Evolutionary conservation across 2,888 invertebrate genomes (phyloP).

Genomic region (Cephalotes varians): DNA sequence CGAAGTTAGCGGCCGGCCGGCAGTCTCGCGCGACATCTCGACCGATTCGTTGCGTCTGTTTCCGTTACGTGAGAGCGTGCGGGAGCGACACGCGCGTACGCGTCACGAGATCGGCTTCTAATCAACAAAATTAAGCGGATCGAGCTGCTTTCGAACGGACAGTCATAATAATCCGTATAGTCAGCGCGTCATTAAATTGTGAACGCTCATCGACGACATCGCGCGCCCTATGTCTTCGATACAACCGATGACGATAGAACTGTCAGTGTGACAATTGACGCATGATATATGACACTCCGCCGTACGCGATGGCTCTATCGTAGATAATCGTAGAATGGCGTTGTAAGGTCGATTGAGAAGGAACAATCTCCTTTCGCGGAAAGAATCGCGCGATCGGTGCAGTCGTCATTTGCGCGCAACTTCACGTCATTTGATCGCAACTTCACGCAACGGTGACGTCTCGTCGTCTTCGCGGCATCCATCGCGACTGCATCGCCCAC

Average conservation of each 20-base stretch:
- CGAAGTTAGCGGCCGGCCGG: slow-evolving; percentile 58
- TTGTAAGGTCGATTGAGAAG: neutral
- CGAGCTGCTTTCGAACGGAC: neutral
- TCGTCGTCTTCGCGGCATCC: neutral
- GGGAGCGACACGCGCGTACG: slow-evolving; percentile 41
- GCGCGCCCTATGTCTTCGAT: neutral
- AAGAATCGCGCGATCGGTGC: neutral
- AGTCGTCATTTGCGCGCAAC: neutral
- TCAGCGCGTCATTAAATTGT: neutral
- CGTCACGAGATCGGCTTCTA: neutral
- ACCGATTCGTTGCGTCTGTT: slow-evolving; percentile 4
- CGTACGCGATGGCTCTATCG: neutral
- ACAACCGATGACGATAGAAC: neutral
- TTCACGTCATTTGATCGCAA: neutral
- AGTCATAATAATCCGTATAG: neutral
- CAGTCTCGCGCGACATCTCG: slow-evolving; percentile 82
- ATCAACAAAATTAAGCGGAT: slow-evolving; percentile 16
- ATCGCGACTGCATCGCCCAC: neutral
- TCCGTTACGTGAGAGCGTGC: neutral
- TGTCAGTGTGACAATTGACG: neutral
- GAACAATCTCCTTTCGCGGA: neutral
- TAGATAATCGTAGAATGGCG: neutral
- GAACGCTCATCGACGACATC: slow-evolving; percentile 1
- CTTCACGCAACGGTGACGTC: neutral
- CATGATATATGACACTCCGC: neutral